Conservation (phyloP, 2,113 vertebrate species). For the Grus americana region DNA sequence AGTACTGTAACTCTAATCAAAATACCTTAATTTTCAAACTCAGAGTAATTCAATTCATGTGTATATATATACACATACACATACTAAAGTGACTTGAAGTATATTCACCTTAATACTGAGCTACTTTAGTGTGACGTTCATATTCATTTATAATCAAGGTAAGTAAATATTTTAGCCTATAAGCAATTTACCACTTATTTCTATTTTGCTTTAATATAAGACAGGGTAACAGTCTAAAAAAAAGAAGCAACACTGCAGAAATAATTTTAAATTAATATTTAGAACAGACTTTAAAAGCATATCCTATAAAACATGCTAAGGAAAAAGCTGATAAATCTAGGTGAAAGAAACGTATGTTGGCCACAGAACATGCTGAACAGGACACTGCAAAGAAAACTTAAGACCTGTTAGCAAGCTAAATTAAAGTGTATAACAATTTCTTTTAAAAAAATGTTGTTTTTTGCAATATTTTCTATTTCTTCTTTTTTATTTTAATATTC, state of each 20-base stretch:
- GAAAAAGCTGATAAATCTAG: background rate
- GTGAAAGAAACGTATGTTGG: background rate
- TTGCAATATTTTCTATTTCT: background rate
- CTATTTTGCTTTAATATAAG: background rate
- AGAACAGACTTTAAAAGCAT: background rate
- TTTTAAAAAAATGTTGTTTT: background rate
- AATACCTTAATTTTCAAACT: background rate
- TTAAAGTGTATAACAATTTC: background rate
- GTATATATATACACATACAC: background rate
- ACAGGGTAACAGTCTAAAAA: background rate
- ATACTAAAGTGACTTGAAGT: background rate
- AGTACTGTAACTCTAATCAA: background rate
- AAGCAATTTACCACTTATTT: background rate
- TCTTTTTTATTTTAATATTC: background rate
- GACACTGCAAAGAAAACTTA: background rate
- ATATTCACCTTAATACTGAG: background rate
- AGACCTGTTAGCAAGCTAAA: background rate
- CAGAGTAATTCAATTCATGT: background rate
- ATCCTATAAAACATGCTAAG: background rate
- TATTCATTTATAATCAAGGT: background rate
- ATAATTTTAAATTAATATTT: background rate
- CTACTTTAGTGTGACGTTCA: background rate
- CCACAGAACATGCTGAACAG: background rate
- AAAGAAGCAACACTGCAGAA: background rate
- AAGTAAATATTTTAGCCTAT: background rate